Percentiles rank a stretch among this genome's conserved stretches.
Conservation (phyloP, 2,113 vertebrate species). For the Spilogale gracilis region DNA sequence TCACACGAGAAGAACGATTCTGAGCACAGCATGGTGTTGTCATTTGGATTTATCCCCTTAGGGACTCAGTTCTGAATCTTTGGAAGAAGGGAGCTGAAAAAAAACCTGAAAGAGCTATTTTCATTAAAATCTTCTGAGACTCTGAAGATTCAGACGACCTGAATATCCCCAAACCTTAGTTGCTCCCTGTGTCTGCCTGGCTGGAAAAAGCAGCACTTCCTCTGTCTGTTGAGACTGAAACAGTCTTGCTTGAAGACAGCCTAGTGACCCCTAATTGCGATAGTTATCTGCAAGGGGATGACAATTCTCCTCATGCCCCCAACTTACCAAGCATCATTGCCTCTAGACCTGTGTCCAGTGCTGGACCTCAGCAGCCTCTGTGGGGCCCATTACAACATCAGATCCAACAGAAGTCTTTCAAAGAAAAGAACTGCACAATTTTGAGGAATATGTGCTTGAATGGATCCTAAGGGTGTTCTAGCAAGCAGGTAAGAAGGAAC, state of each 20-base stretch:
- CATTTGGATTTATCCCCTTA: slow-evolving; percentile 19
- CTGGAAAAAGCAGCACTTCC: neutral
- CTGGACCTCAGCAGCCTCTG: neutral
- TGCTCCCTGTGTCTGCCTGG: neutral
- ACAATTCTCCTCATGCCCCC: neutral
- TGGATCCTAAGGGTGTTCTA: neutral
- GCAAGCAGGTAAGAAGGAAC: neutral
- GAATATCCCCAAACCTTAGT: neutral
- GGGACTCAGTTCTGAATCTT: slow-evolving; percentile 41
- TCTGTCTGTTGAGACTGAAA: neutral
- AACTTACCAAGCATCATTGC: neutral
- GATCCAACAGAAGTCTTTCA: neutral
- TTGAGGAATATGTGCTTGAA: neutral
- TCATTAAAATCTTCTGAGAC: slow-evolving; percentile 55
- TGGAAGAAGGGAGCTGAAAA: neutral
- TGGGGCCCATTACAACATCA: neutral
- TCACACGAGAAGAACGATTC: slow-evolving; percentile 25
- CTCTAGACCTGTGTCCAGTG: neutral
- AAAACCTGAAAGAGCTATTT: slow-evolving; percentile 56
- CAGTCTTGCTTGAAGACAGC: neutral
- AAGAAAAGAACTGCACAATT: neutral
- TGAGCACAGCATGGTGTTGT: slow-evolving; percentile 48
- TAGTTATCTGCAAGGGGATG: neutral
- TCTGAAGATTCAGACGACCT: slow-evolving; percentile 52
- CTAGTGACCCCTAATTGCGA: neutral